Conservation (phyloP, 2,113 vertebrate genomes). For the Chionomys nivalis region DNA sequence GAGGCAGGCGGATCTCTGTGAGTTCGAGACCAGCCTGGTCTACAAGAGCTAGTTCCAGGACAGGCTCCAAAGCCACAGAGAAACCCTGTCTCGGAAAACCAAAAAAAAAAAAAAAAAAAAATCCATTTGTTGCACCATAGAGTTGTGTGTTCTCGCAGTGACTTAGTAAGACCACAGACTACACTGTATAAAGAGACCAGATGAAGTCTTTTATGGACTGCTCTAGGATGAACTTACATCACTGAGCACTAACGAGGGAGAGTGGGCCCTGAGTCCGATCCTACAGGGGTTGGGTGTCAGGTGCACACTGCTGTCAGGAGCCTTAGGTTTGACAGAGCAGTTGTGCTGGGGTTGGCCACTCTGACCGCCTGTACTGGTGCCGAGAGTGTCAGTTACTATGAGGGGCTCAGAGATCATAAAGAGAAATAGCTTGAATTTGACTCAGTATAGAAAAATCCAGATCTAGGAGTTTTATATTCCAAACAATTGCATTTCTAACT, state of each 20-base stretch:
- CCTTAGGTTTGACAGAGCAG: neutral
- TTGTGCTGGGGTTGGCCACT: neutral
- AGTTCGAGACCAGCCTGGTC: too few species aligned
- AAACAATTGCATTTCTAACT: slow-evolving; percentile 29
- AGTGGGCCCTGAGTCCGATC: neutral
- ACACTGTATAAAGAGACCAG: neutral
- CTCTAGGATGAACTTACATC: neutral
- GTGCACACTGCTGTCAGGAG: neutral
- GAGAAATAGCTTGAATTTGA: neutral
- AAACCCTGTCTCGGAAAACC: too few species aligned
- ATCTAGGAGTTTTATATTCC: neutral
- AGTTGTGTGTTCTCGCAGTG: slow-evolving; percentile 5
- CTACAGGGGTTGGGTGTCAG: neutral
- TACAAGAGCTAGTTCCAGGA: too few species aligned
- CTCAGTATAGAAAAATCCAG: slow-evolving; percentile 26
- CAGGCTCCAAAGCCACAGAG: too few species aligned
- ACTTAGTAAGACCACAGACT: neutral
- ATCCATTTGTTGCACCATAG: neutral
- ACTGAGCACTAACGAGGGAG: neutral
- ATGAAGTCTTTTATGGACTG: slow-evolving; percentile 31
- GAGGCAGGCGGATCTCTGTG: too few species aligned
- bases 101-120: too few species aligned
- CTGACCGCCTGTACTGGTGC: neutral
- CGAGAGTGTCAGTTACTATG: neutral
- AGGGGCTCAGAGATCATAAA: neutral